phyloP scores from a whole-genome alignment of 2,888 invertebrate species.

The Coremacera marginata region DNA sequence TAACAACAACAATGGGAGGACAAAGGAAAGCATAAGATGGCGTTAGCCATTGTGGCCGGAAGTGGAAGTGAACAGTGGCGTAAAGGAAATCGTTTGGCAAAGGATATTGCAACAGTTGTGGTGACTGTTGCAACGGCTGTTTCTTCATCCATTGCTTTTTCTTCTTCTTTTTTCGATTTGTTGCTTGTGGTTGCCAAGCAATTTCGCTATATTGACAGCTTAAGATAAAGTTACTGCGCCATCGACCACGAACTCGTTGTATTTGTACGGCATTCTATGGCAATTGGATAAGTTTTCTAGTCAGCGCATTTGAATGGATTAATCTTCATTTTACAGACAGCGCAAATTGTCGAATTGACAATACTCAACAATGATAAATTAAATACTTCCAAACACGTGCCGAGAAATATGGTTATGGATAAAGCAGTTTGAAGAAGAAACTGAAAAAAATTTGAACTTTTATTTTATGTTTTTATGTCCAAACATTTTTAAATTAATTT shows the following conservation, averaged over 20 bases:
- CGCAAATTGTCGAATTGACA: too few relatives aligned
- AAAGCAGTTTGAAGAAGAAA: too few relatives aligned
- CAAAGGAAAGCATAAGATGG: constrained; percentile 11
- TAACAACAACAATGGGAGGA: neutral
- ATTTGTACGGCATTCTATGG: too few relatives aligned
- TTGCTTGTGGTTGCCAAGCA: constrained; percentile 18
- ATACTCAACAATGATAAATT: too few relatives aligned
- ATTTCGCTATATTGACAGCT: constrained; percentile 10
- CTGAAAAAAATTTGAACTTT: too few relatives aligned
- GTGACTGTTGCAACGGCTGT: neutral
- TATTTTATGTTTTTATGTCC: too few relatives aligned
- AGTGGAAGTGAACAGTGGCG: neutral
- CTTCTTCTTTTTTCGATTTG: neutral
- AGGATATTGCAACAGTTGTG: constrained; percentile 5
- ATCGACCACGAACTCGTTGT: neutral
- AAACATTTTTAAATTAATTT: too few relatives aligned
- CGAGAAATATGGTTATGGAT: too few relatives aligned
- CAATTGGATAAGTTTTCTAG: too few relatives aligned
- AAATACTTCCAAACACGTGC: too few relatives aligned
- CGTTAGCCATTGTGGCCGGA: neutral
- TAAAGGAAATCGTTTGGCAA: neutral
- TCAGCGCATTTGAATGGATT: too few relatives aligned
- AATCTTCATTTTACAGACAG: too few relatives aligned
- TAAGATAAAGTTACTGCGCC: neutral
- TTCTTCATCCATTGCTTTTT: neutral